Conservation (phyloP, 2,113 vertebrate species). For the Chlorocebus sabaeus region DNA sequence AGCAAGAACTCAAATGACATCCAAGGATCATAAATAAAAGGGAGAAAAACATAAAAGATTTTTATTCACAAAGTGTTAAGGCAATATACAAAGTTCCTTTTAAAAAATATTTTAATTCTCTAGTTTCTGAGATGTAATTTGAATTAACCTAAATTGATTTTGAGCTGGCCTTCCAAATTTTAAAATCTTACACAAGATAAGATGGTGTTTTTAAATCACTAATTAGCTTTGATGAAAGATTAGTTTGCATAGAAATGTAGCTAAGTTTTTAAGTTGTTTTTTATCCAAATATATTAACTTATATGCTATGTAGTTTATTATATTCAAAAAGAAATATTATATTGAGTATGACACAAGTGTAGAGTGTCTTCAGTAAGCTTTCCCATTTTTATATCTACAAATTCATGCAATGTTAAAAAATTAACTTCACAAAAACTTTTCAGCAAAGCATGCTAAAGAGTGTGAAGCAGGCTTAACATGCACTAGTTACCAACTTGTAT, state of each 20-base stretch:
- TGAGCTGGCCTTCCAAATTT: background rate
- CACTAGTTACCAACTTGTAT: background rate
- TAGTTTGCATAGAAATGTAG: background rate
- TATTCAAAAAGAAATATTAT: background rate
- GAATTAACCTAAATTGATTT: slow-evolving; percentile 9
- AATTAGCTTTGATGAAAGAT: slow-evolving; percentile 14
- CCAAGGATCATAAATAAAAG: background rate
- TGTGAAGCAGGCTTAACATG: background rate
- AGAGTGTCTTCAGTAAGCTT: background rate
- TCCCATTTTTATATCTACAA: background rate
- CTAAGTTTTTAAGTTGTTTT: slow-evolving; percentile 14
- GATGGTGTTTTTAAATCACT: background rate
- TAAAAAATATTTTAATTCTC: background rate
- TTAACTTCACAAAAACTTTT: background rate
- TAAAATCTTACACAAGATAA: background rate
- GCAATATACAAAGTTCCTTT: background rate
- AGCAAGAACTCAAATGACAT: slow-evolving; percentile 6
- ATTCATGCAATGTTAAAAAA: background rate
- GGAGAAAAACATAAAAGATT: background rate
- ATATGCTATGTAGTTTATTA: background rate
- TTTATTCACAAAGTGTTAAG: background rate
- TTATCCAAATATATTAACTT: slow-evolving; percentile 8
- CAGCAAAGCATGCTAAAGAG: background rate
- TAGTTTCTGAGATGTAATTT: slow-evolving; percentile 41
- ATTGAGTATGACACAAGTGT: background rate